phyloP scores from a whole-genome alignment of 2,113 vertebrate species.

The Penelope pileata region DNA sequence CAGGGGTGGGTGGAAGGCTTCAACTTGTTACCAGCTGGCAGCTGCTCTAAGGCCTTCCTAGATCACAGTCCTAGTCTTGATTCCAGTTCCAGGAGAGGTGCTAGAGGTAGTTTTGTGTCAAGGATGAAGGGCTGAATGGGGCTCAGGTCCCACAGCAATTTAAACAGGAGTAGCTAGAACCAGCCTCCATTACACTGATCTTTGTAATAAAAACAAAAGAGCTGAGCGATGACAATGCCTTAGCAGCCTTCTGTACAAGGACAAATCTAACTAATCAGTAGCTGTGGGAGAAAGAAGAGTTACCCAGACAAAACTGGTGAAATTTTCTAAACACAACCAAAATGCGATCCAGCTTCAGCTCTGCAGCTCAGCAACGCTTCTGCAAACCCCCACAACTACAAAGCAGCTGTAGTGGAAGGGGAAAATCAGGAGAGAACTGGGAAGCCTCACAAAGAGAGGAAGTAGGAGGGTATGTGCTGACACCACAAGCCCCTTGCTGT shows the following conservation, averaged over 20 bases:
- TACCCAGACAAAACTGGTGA: background rate
- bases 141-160: background rate
- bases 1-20: background rate
- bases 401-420: background rate
- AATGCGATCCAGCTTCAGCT: background rate
- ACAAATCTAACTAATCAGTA: background rate
- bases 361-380: background rate
- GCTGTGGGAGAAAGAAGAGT: background rate
- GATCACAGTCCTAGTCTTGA: background rate
- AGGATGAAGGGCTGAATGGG: background rate
- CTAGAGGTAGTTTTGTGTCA: background rate
- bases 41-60: background rate
- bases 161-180: background rate
- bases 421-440: background rate
- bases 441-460: background rate
- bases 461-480: background rate
- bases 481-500: background rate
- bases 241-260: background rate
- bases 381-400: background rate
- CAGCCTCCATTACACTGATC: background rate
- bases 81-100: background rate
- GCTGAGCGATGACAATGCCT: background rate
- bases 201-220: background rate
- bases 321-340: background rate
- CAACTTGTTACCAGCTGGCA: slow-evolving; percentile 28